Base-by-base conservation (phyloP, 2,797 vertebrate species). In the Pangasius krempfi region DNA sequence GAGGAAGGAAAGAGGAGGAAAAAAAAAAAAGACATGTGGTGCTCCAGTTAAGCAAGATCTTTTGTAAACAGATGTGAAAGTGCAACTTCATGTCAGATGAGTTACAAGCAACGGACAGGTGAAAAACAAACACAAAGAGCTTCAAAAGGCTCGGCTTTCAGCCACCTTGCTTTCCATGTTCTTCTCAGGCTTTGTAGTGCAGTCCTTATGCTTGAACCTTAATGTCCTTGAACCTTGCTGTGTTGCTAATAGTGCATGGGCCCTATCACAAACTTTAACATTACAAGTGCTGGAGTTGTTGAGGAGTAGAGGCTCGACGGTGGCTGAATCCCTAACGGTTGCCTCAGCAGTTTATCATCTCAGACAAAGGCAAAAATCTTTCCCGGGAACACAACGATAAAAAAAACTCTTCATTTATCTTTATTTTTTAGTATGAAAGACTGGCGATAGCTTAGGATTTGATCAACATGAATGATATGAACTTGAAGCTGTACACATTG, bases 51-150 rank as follows among this genome's bases (percentile, higher is more conserved):
- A 62, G 40, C 37, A 16, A 76, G 56, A 62, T 40, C 20, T 76
- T 40, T 50, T 7, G n/a, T 64, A 75, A 88, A 75, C 80, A 72
- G 27, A 72, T 30, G 50, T 44, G 78, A 72, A 72, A 83, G 56
- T 37, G 12, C 64, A 83, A 7, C 27, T 60, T 33, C 7, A 60
- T 47, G 80, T 62, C 8, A 50, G 14, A n/a, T 62, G 87, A 62
- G 80, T 40, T 44, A 9, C 56, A 54, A 47, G 6, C 52, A 62
- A 44, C 37, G 3, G 40, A n/a, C 60, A n/a, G 27, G 8, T 64
- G 22, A 75, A 82, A 79, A 84, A 62, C 47, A 83, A 84, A 75
- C 68, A 37, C 79, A 44, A n/a, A 68, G 50, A 27, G 22, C 50
- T 87, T 81, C 30, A 52, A 30, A 40, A 58, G 64, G 47, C 62